phyloP scores from a whole-genome alignment of 2,797 vertebrate species.

The Parauchenoglanis punctatus region DNA sequence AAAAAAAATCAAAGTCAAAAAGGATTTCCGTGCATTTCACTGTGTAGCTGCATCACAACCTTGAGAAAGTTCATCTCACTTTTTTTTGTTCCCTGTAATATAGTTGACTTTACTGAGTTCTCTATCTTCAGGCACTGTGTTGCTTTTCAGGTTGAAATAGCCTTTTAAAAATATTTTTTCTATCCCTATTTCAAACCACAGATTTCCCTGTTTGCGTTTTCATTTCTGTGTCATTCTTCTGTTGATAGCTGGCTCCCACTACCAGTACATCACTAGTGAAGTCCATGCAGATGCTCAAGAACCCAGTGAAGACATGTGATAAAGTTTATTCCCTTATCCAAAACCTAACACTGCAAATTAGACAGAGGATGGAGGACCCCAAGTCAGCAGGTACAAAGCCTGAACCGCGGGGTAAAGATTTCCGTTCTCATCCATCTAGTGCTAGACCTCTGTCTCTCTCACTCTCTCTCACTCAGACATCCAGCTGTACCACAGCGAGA shows the following conservation, averaged over 20 bases:
- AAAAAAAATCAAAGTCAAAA: background rate
- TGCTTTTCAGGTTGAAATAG: background rate
- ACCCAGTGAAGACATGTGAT: slow-evolving; percentile 88
- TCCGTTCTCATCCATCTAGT: background rate
- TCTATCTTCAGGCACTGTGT: background rate
- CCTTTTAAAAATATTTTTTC: background rate
- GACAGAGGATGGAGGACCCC: slow-evolving; percentile 86
- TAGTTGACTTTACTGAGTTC: background rate
- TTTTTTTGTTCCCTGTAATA: background rate
- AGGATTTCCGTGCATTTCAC: background rate
- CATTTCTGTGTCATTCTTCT: background rate
- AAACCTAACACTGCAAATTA: slow-evolving; percentile 86
- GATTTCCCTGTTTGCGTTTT: background rate
- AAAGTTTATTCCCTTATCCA: slow-evolving; percentile 88
- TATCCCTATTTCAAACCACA: background rate
- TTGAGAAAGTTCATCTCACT: background rate
- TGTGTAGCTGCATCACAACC: background rate
- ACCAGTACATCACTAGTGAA: slow-evolving; percentile 84
- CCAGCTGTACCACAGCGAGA: slow-evolving; percentile 89
- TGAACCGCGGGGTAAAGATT: background rate
- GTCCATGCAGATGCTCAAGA: slow-evolving; percentile 89
- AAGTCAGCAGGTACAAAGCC: slow-evolving; percentile 80
- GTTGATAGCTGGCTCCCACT: slow-evolving; percentile 82
- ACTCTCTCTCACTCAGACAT: slow-evolving; percentile 72
- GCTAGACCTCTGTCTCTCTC: background rate